Base-by-base conservation (phyloP, 64 coral and sea anemone species). In the Cladopsammia gracilis region DNA sequence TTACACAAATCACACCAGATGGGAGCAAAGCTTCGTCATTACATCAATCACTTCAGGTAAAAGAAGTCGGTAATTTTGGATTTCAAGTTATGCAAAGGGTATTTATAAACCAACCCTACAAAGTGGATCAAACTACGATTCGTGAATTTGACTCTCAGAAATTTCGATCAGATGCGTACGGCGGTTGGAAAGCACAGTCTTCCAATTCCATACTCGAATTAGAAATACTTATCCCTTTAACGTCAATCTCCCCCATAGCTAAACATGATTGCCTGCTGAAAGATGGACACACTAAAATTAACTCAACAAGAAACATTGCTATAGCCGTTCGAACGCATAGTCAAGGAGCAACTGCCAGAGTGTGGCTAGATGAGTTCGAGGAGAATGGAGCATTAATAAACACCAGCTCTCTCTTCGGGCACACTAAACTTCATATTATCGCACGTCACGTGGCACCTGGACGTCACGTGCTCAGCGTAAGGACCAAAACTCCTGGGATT, bases 1-100 rank as follows among this genome's bases (percentile, higher is more conserved):
- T 67, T 50, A 84, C 80, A 2, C 61, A 67, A 46, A 84, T 84
- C 9, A 67, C 62, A 84, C 61, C 80, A 24, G 61, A 84, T 64
- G 42, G 34, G 11, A 84, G 44, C 4, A 45, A 4, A 20, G 68
- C 66, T 14, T 44, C n/a, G 10, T 23, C 62, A 14, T 22, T 48
- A 3, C 43, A 62, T 84, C 80, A 67, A 68, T 67, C 16, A 0
- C 62, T 84, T 3, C 45, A 50, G 4, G 80, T 84, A 1, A n/a
- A 68, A 47, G 43, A 65, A 68, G 20, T 84, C 19, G 61, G 44
- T 14, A 84, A 49, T 25, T 16, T 68, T 22, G 80, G 80, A 67
- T 84, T 84, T 68, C 7, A 67, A 16, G 43, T 16, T 18, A 11
- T 84, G 18, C 61, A 45, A 10, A 68, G 48, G 48, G 0, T 48